Evolutionary conservation across 1,140 invertebrate species (phyloP), one percentile per base, ranked within the genome.

Genomic region (Lordiphosa clarofinis): DNA sequence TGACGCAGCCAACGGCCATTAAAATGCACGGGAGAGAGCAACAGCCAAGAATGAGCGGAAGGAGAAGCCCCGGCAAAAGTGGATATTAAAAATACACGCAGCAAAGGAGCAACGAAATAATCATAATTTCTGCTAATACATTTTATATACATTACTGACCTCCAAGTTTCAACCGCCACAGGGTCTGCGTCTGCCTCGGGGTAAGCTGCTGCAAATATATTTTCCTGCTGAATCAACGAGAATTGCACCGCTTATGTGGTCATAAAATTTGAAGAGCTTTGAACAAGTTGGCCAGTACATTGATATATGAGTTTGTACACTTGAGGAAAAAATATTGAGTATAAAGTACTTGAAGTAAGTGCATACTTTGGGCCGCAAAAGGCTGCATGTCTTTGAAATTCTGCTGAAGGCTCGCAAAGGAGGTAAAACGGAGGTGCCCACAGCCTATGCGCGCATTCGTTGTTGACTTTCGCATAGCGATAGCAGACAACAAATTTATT

Each of bases 61-160:
- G 37, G 12, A 33, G 55, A 38, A 28, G 56, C 15, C 15, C 15
- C 11, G 40, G 12, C 37, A 47, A 72, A 71, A 81, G 68, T 82
- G 75, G 76, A 82, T 76, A 84, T 82, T 84, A 84, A 84, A 78
- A 78, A 68, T 78, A 78, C 68, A 84, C 63, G 64, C 73, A 70
- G 78, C 69, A 78, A 63, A 84, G 69, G 73, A 73, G 78, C 62
- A 62, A 60, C 68, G 79, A 82, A 82, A 82, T 84, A 86, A 86
- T 82, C 73, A 84, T 86, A 84, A 84, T 84, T 84, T 84, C 78
- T 73, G 78, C 79, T 84, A 84, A 84, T 84, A 84, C 84, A 84
- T 84, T 86, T 78, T 78, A 86, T 84, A 86, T 78, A 82, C 82
- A 82, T 56, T 76, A 5, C 55, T 4, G 42, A 35, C 4, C 39